phyloP scores from a whole-genome alignment of 2,888 invertebrate genomes.

The Luperina testacea region DNA sequence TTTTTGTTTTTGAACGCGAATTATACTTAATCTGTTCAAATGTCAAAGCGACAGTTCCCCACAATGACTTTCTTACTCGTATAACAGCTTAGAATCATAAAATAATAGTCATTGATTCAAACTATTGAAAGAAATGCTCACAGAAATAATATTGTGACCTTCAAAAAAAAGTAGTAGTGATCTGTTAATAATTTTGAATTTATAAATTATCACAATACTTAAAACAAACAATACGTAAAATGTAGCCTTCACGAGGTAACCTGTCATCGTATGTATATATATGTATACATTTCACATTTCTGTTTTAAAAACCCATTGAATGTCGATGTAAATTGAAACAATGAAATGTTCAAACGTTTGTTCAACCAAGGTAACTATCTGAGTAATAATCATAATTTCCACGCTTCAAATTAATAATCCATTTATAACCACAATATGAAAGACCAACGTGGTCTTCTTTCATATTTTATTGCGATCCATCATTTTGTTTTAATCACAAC shows the following conservation, averaged over 20 bases:
- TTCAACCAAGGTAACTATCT: conserved; percentile 5
- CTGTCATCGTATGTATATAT: neutral
- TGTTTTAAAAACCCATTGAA: neutral
- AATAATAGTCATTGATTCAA: neutral
- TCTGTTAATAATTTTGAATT: conserved; percentile 1
- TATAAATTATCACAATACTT: neutral
- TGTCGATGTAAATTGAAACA: conserved; percentile 1
- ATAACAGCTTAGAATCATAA: no score
- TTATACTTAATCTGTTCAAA: neutral
- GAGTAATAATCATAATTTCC: neutral
- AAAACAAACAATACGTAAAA: neutral
- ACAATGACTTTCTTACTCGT: neutral
- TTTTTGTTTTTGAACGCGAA: conserved; percentile 18
- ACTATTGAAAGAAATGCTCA: neutral
- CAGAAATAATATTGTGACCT: neutral
- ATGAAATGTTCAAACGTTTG: conserved; percentile 30
- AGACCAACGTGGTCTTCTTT: neutral
- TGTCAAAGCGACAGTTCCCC: neutral
- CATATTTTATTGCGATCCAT: neutral
- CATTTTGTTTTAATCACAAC: neutral
- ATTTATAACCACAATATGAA: neutral
- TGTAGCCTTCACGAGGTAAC: neutral
- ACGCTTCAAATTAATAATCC: neutral
- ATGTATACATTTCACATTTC: no score
- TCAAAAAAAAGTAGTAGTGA: neutral